Evolutionary conservation across 2,113 vertebrate genomes (phyloP), one percentile per base, ranked within the genome.

Genomic region (Rhadina sibilatrix): DNA sequence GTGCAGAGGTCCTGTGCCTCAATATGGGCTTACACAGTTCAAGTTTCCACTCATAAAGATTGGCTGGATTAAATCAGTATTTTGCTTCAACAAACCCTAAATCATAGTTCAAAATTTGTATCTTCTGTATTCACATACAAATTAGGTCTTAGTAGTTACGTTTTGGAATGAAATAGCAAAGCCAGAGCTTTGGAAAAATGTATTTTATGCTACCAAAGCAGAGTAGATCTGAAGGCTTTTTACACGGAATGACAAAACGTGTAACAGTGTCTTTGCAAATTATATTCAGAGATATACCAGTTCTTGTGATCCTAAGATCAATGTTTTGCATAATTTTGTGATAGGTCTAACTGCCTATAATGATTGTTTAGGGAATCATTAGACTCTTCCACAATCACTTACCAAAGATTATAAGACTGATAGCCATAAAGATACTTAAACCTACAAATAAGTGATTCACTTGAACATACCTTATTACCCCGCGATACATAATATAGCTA

Each of bases 401-500:
- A 65, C 17, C 82, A 17, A 83, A 72, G 31, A 19, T 38, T 57
- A 7, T 47, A 66, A 93, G 80, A 63, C 11, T 47, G 52, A 57
- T 40, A 61, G n/a, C 37, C 68, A 54, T 18, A 10, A 66, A 82
- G 40, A 92, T 56, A 85, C 28, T 80, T 87, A 72, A 69, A 57
- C 8, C 20, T 59, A 61, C 28, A 12, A 86, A 50, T 27, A 70
- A 87, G 37, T 33, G 50, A 88, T 79, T 54, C 10, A 60, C 50
- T 95, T 77, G 15, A 80, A 79, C 93, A 82, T 66, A 98, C 98
- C 98, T 98, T 96, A 98, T 97, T 83, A 98, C 82, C 49, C 98
- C 98, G 2, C 97, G 97, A 80, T 98, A 98, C 98, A 98, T 98
- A 74, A 98, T 98, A 63, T 98, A 98, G 61, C 98, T 97, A 77